A percentile compares a stretch with the other conserved stretches of the same genome.
phyloP scores from a whole-genome alignment of 2,888 invertebrate species.

The Nymphalis urticae region DNA sequence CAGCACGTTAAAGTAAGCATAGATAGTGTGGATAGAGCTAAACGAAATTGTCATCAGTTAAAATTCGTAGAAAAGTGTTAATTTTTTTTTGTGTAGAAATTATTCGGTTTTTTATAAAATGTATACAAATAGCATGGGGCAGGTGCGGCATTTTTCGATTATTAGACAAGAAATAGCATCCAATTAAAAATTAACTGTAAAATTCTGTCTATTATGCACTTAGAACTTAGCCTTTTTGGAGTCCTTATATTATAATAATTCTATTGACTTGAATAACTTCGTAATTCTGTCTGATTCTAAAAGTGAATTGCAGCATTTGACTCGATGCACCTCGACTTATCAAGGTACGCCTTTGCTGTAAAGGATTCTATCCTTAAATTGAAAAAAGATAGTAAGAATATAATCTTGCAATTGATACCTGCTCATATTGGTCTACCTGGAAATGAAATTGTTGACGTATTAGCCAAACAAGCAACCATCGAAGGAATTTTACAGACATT shows the following conservation, averaged over 20 bases:
- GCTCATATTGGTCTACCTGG: neutral
- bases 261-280: neutral
- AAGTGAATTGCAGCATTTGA: neutral
- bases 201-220: neutral
- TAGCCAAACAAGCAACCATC: neutral
- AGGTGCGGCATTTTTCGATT: neutral
- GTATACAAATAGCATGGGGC: neutral
- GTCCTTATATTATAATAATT: neutral
- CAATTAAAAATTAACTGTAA: neutral
- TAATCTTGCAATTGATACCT: neutral
- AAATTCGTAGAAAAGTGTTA: neutral
- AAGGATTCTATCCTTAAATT: neutral
- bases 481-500: neutral
- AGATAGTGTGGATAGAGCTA: neutral
- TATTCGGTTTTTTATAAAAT: neutral
- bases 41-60: neutral
- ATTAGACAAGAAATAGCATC: neutral
- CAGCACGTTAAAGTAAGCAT: neutral
- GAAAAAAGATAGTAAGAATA: neutral
- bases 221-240: neutral
- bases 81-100: neutral
- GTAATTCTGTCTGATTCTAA: conserved; percentile 2
- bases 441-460: neutral
- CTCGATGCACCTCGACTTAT: neutral
- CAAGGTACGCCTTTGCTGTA: neutral